phyloP scores from a whole-genome alignment of 2,797 vertebrate species.

The Melanotaenia parkinsoni region DNA sequence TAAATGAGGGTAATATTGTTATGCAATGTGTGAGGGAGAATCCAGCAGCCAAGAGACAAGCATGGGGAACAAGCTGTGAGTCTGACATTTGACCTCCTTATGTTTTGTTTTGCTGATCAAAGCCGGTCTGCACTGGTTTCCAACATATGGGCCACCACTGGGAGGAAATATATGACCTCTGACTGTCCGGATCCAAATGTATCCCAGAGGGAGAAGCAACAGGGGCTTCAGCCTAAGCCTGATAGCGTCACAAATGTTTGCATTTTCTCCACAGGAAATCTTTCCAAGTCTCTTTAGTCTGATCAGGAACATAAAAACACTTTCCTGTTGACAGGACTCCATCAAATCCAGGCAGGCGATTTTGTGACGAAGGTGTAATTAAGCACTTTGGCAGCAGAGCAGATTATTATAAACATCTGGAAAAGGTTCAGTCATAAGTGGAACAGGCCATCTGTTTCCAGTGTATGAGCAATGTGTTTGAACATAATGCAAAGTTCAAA shows the following conservation, averaged over 20 bases:
- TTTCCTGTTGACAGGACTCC: constrained; percentile 68
- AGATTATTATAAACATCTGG: constrained; percentile 35
- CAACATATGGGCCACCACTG: constrained; percentile 51
- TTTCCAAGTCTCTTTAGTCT: constrained; percentile 69
- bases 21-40: constrained; percentile 19
- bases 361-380: constrained; percentile 52
- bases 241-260: constrained; percentile 74
- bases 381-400: constrained; percentile 52
- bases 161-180: constrained; percentile 75
- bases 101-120: constrained; percentile 71
- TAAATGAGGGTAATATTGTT: constrained; percentile 1
- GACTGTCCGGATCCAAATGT: constrained; percentile 70
- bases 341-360: constrained; percentile 34
- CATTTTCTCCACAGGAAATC: constrained; percentile 80
- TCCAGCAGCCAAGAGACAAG: constrained; percentile 33
- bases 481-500: constrained; percentile 24
- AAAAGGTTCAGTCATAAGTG: constrained; percentile 18
- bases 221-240: constrained; percentile 42
- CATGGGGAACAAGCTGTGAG: constrained; percentile 42
- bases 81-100: constrained; percentile 52
- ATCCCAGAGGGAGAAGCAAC: constrained; percentile 70
- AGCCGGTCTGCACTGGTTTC: constrained; percentile 54
- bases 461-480: constrained; percentile 16
- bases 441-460: constrained; percentile 43
- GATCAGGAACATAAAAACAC: constrained; percentile 70